A percentile compares a stretch with the other conserved stretches of the same genome.
Evolutionary conservation across 92 coral and sea anemone genomes (phyloP).

Genomic region (Zoanthus solanderi): DNA sequence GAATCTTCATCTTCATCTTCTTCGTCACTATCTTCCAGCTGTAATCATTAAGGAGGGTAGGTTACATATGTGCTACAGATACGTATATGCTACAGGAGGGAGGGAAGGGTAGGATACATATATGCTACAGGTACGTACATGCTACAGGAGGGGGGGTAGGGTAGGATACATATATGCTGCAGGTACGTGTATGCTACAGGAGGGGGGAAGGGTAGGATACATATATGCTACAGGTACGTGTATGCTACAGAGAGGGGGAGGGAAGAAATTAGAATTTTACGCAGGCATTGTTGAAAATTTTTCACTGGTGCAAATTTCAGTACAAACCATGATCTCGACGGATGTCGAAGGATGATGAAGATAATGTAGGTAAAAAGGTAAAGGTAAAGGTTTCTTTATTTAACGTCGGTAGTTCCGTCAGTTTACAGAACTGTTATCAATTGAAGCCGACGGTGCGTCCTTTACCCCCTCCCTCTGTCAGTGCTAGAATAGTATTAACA

Average conservation of each 20-base stretch:
- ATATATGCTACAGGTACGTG: neutral
- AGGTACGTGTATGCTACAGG: neutral
- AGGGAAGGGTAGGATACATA: neutral
- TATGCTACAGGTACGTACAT: neutral
- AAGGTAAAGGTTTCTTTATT: too few relatives aligned
- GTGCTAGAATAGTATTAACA: too few relatives aligned
- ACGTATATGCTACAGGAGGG: neutral
- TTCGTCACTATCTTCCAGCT: constrained; percentile 96
- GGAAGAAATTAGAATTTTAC: neutral
- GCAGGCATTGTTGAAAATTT: too few relatives aligned
- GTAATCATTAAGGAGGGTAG: neutral
- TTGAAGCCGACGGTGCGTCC: too few relatives aligned
- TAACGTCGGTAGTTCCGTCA: too few relatives aligned
- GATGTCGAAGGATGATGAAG: too few relatives aligned
- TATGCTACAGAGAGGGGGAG: neutral
- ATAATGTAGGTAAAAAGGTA: too few relatives aligned
- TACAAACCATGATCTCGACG: too few relatives aligned
- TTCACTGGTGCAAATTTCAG: too few relatives aligned
- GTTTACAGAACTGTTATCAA: too few relatives aligned
- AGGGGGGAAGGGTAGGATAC: neutral
- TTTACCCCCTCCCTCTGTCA: too few relatives aligned
- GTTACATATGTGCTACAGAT: neutral
- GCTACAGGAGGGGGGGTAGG: too few relatives aligned
- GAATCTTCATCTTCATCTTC: constrained; percentile 91
- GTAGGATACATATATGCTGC: neutral